phyloP scores from a whole-genome alignment of 2,797 vertebrate species.

The Glossophaga mutica region DNA sequence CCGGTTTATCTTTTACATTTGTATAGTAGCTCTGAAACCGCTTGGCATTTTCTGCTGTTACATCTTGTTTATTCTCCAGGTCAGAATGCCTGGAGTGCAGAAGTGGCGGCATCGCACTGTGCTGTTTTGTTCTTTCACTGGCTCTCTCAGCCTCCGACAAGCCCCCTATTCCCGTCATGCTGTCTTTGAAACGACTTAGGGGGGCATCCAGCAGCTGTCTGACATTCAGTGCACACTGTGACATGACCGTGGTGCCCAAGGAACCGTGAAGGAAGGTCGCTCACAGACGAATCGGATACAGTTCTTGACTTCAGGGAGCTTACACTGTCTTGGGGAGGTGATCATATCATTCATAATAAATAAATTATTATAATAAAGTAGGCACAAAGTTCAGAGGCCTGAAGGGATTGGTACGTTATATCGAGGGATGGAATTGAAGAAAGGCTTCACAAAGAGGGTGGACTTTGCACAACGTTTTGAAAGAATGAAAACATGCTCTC shows the following conservation, averaged over 20 bases:
- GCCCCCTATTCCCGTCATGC: background rate
- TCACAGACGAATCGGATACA: background rate
- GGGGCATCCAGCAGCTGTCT: background rate
- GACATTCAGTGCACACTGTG: background rate
- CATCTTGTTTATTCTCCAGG: background rate
- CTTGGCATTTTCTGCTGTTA: background rate
- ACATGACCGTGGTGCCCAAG: background rate
- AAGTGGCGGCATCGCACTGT: background rate
- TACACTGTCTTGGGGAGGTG: background rate
- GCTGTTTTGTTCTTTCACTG: background rate
- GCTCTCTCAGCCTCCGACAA: background rate
- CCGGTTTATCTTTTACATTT: background rate
- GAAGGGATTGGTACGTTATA: background rate
- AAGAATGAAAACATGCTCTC: background rate
- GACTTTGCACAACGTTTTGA: background rate
- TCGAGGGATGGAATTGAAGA: background rate
- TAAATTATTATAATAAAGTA: background rate
- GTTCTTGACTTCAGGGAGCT: background rate
- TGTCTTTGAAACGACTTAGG: background rate
- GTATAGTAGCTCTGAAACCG: background rate
- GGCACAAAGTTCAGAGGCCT: background rate
- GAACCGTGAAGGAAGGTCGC: background rate
- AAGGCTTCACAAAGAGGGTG: background rate
- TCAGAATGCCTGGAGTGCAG: background rate
- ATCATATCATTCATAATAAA: background rate